phyloP scores from a whole-genome alignment of 2,797 vertebrate species.

The Falco cherrug region DNA sequence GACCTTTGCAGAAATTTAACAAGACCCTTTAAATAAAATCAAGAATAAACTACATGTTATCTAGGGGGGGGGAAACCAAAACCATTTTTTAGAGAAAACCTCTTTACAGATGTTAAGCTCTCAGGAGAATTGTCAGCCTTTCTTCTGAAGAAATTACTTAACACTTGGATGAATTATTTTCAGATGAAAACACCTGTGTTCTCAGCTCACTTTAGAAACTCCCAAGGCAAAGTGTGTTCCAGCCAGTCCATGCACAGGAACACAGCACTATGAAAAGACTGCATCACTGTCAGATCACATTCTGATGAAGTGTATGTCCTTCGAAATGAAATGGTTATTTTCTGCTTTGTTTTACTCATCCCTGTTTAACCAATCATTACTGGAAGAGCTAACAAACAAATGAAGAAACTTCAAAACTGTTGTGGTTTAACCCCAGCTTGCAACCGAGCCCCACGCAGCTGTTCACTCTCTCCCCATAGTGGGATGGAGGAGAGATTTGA shows the following conservation, averaged over 20 bases:
- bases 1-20: background rate
- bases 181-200: background rate
- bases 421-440: background rate
- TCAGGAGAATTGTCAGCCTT: background rate
- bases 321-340: conserved; percentile 15
- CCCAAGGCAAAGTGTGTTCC: conserved; percentile 38
- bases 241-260: background rate
- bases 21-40: background rate
- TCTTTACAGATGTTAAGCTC: background rate
- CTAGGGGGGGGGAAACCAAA: background rate
- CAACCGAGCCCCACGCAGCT: too few relatives aligned
- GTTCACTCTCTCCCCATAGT: too few relatives aligned
- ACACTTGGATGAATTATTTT: background rate
- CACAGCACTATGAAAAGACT: background rate
- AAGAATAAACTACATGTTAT: background rate
- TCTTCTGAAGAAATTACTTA: background rate
- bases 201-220: conserved; percentile 12
- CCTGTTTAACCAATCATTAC: background rate
- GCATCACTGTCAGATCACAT: conserved; percentile 10
- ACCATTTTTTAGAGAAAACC: too few relatives aligned
- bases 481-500: too few relatives aligned
- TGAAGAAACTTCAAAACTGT: background rate
- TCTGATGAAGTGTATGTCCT: background rate
- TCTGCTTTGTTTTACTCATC: conserved; percentile 8
- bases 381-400: background rate